Conservation (phyloP, 2,888 invertebrate genomes). For the Drosophila melanosoma region DNA sequence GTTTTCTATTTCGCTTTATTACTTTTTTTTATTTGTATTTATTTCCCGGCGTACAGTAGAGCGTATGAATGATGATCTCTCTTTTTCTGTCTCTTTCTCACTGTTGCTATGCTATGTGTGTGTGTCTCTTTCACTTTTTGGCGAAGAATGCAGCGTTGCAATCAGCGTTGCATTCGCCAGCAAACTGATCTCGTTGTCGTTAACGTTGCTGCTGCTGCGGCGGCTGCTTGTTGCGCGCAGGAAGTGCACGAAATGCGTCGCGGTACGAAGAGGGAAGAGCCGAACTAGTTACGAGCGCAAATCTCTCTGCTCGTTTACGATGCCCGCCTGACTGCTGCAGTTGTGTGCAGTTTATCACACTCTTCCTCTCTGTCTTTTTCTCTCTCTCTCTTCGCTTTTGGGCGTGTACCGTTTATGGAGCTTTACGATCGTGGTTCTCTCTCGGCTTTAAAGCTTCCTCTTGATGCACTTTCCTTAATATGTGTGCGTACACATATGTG, state of each 20-base stretch:
- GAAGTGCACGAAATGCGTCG: slow-evolving; percentile 71
- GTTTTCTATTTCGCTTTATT: slow-evolving; percentile 42
- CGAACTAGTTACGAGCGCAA: slow-evolving; percentile 73
- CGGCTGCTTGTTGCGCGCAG: slow-evolving; percentile 67
- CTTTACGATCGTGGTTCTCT: slow-evolving; percentile 44
- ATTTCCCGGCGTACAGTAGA: slow-evolving; percentile 58
- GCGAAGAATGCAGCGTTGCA: slow-evolving; percentile 72
- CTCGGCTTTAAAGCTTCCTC: slow-evolving; percentile 54
- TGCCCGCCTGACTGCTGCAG: slow-evolving; percentile 48
- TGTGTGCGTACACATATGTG: slow-evolving; percentile 35
- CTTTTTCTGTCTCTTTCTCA: slow-evolving; percentile 13
- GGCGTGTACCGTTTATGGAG: slow-evolving; percentile 54
- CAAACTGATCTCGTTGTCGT: slow-evolving; percentile 70
- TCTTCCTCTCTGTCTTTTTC: slow-evolving; percentile 21
- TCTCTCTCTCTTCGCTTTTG: slow-evolving; percentile 38
- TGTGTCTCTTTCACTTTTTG: slow-evolving; percentile 65
- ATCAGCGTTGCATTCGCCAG: slow-evolving; percentile 78
- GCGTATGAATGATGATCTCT: slow-evolving; percentile 50
- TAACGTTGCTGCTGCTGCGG: slow-evolving; percentile 39
- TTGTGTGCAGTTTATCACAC: slow-evolving; percentile 36
- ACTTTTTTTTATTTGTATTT: slow-evolving; percentile 12
- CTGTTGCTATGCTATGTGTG: slow-evolving; percentile 1
- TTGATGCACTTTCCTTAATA: slow-evolving; percentile 57
- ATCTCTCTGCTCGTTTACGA: slow-evolving; percentile 23
- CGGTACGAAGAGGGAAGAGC: slow-evolving; percentile 18